Evolutionary conservation across 1,140 invertebrate genomes (phyloP).

Genomic region (Brachionus angularis): DNA sequence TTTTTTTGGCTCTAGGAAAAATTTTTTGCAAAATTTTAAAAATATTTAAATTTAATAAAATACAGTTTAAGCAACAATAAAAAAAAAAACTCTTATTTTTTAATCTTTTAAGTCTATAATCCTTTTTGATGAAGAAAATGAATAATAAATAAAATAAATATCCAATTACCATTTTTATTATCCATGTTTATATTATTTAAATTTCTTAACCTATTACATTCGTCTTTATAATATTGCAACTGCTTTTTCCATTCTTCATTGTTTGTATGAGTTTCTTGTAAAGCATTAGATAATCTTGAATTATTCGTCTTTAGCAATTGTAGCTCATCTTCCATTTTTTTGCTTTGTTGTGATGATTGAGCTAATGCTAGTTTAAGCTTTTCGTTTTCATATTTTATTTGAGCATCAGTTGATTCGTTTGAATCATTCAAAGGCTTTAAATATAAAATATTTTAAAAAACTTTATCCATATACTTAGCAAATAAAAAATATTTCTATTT

Average conservation of each 20-base stretch:
- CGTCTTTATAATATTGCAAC: slow-evolving; percentile 88
- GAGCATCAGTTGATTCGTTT: slow-evolving; percentile 7
- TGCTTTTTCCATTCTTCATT: slow-evolving; percentile 98
- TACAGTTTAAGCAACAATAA: too few species aligned
- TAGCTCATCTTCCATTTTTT: slow-evolving; percentile 96
- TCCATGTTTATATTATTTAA: slow-evolving; percentile 54
- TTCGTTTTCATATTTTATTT: slow-evolving; percentile 34
- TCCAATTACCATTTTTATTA: slow-evolving; percentile 24
- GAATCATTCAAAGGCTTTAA: slow-evolving; percentile 45
- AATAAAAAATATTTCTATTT: slow-evolving; percentile 20
- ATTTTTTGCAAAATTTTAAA: too few species aligned
- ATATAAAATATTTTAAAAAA: background rate
- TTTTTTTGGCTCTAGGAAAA: too few species aligned
- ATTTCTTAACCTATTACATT: slow-evolving; percentile 80
- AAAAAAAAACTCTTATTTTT: too few species aligned
- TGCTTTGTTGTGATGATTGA: slow-evolving; percentile 83
- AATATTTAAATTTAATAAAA: too few species aligned
- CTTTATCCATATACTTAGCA: background rate
- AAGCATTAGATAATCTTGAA: slow-evolving; percentile 80
- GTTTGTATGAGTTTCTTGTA: slow-evolving; percentile 94
- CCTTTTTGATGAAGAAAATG: background rate
- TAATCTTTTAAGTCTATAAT: too few species aligned
- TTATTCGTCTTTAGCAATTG: slow-evolving; percentile 94
- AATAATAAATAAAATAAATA: background rate
- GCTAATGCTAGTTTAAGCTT: slow-evolving; percentile 44